phyloP scores from a whole-genome alignment of 1,140 invertebrate species.

The Brachionus rubens region DNA sequence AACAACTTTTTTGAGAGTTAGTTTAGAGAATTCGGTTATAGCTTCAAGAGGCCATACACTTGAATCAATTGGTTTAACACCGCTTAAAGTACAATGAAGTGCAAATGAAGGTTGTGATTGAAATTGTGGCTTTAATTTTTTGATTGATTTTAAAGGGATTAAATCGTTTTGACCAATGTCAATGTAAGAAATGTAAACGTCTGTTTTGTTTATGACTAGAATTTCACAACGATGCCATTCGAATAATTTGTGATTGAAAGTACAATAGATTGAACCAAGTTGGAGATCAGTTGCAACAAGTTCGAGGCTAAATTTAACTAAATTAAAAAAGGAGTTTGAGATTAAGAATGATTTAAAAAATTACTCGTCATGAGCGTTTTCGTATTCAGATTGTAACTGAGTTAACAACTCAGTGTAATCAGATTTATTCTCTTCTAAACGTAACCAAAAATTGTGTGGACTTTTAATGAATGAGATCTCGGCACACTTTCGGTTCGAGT shows the following conservation, averaged over 20 bases:
- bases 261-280: background rate
- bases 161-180: conserved; percentile 16
- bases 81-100: background rate
- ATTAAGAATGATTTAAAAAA: background rate
- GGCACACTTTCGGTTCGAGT: conserved; percentile 19
- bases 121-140: background rate
- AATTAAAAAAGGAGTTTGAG: background rate
- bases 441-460: conserved; percentile 27
- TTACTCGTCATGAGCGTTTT: background rate
- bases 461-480: background rate
- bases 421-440: conserved; percentile 37
- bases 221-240: conserved; percentile 41
- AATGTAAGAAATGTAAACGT: conserved; percentile 5
- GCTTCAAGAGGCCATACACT: background rate
- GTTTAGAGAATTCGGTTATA: background rate
- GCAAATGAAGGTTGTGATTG: background rate
- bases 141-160: conserved; percentile 1
- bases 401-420: conserved; percentile 15
- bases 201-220: background rate
- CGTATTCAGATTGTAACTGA: background rate
- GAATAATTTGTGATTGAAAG: conserved; percentile 13
- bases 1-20: background rate
- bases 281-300: background rate
- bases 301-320: background rate
- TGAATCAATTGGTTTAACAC: background rate